Percentiles rank a stretch among this genome's conserved stretches.
These are phyloP conservation scores for Apolygus lucorum DNA, from an alignment of 1,140 invertebrate genomes.

Conservation along the genomic window DNA sequence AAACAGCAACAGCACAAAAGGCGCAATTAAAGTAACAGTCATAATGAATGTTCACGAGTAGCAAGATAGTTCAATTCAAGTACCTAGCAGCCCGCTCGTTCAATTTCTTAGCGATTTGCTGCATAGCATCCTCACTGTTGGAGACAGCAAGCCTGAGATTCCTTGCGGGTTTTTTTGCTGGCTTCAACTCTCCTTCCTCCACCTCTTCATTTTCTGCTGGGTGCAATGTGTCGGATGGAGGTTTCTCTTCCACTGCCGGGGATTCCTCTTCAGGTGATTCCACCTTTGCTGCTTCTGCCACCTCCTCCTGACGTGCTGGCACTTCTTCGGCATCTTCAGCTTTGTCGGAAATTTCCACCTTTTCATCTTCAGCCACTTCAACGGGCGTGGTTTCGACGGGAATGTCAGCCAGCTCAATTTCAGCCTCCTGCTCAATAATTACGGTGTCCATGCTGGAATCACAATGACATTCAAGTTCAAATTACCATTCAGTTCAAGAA, in stretches of 20 bases:
- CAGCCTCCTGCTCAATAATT: too few species aligned
- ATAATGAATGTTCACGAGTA: too few species aligned
- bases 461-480: too few species aligned
- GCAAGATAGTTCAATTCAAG: too few species aligned
- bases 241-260: too few species aligned
- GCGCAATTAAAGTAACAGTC: too few species aligned
- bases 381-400: not conserved
- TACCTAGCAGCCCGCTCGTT: slow-evolving; percentile 18
- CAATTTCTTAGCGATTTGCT: slow-evolving; percentile 7
- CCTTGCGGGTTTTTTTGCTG: not conserved
- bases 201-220: not conserved
- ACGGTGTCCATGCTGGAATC: too few species aligned
- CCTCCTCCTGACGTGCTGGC: slow-evolving; percentile 26
- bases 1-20: too few species aligned
- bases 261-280: too few species aligned
- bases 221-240: too few species aligned
- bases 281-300: slow-evolving; percentile 1
- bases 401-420: not conserved
- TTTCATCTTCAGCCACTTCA: slow-evolving; percentile 23
- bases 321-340: slow-evolving; percentile 31
- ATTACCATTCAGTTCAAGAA: too few species aligned
- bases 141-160: not conserved
- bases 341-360: slow-evolving; percentile 25
- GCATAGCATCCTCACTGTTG: slow-evolving; percentile 2
- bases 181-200: slow-evolving; percentile 8